Base-by-base conservation (phyloP, 2,113 vertebrate genomes). In the Vireo altiloquus region DNA sequence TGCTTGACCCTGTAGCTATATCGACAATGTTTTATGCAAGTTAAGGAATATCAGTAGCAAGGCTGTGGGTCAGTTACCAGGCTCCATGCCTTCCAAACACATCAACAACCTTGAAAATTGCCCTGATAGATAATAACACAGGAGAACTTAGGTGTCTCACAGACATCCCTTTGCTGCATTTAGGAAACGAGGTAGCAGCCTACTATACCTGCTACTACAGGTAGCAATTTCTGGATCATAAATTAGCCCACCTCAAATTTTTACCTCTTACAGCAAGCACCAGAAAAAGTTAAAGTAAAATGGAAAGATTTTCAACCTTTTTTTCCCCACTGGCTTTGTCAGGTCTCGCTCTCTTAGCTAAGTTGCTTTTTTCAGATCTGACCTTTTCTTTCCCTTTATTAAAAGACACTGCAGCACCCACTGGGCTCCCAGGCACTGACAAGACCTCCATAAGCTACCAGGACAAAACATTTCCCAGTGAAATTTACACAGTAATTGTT, bases 401-500 rank as follows among this genome's bases (percentile, higher is more conserved):
- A 50, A 76, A 61, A 64, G 37, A 72, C 77, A 96, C 92, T 77
- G 80, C 89, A 97, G 96, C 95, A 96, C 87, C 78, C 92, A 83
- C 52, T 53, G 95, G 93, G 96, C 82, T 94, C 86, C 90, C 83
- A 92, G 86, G 79, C 91, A 78, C 76, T 82, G 95, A 96, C 91
- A 89, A 97, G 70, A 74, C 76, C 35, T 72, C 74, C 69, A 23
- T 44, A 93, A 94, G 92, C 65, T 92, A 96, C 76, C 83, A 90
- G 42, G 78, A 65, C 65, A 96, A 97, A 96, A 95, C 46, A 86
- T 95, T 94, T 95, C 74, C 82, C 83, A 91, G 91, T 25, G 85
- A 91, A 87, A 97, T 98, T 98, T 97, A 97, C 98, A 98, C 96
- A 96, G 93, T 95, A 97, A 98, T 97, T 97, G 95, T 96, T 93